These are phyloP conservation scores for Halocaridina rubra DNA, from an alignment of 2,888 invertebrate genomes.

Conservation along the genomic window DNA sequence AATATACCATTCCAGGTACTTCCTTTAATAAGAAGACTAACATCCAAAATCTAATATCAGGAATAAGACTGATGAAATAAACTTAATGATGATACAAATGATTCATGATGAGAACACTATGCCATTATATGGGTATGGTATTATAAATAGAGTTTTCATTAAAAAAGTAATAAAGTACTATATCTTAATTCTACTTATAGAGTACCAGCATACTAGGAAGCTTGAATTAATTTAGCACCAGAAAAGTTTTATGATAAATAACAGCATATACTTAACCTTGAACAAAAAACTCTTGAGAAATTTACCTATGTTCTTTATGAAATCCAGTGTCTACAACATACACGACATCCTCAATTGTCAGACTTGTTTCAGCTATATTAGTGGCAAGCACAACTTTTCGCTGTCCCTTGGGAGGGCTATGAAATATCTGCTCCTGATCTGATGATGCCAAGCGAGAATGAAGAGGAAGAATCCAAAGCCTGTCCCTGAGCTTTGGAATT, in stretches of 20 bases:
- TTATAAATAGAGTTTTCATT: neutral
- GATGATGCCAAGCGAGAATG: conserved; percentile 75
- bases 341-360: conserved; percentile 79
- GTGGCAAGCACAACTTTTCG: conserved; percentile 79
- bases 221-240: neutral
- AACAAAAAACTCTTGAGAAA: neutral
- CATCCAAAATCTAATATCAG: too few species aligned
- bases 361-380: conserved; percentile 79
- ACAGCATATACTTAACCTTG: neutral
- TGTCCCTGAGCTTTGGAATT: neutral
- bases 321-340: conserved; percentile 78
- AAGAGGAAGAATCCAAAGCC: conserved; percentile 68
- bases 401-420: conserved; percentile 70
- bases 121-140: neutral
- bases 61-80: too few species aligned
- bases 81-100: too few species aligned
- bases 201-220: too few species aligned
- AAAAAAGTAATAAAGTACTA: neutral
- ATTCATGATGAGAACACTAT: too few species aligned
- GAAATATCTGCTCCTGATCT: conserved; percentile 75
- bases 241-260: neutral
- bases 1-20: too few species aligned
- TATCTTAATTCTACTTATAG: too few species aligned
- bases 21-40: too few species aligned
- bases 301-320: conserved; percentile 72